These are phyloP conservation scores for Drosophila setifemur DNA, from an alignment of 1,140 invertebrate genomes.

Conservation along the genomic window DNA sequence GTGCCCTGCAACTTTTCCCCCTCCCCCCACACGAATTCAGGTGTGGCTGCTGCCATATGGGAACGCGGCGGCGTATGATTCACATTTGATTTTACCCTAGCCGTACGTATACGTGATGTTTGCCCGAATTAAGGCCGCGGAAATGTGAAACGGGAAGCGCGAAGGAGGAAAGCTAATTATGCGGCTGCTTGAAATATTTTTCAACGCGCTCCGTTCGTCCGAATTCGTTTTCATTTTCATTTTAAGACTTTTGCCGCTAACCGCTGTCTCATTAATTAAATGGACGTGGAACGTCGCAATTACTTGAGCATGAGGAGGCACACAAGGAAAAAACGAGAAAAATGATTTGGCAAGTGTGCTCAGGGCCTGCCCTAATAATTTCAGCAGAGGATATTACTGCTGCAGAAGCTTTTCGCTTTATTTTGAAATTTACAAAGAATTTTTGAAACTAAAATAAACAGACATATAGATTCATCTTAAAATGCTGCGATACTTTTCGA, in stretches of 20 bases:
- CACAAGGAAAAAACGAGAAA: not conserved
- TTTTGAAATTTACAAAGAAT: not conserved
- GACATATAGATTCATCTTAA: not conserved
- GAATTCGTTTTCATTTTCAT: slow-evolving; percentile 16
- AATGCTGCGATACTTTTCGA: not conserved
- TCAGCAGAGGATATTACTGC: not conserved
- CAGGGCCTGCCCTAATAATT: slow-evolving; percentile 51
- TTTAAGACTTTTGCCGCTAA: slow-evolving; percentile 33
- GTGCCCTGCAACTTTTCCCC: not conserved
- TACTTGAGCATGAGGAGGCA: slow-evolving; percentile 9
- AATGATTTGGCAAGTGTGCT: slow-evolving; percentile 40
- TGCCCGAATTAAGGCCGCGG: slow-evolving; percentile 8
- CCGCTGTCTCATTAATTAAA: slow-evolving; percentile 74
- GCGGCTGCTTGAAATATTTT: slow-evolving; percentile 67
- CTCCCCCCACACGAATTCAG: slow-evolving; percentile 9
- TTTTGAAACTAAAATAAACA: slow-evolving; percentile 1
- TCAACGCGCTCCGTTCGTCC: slow-evolving; percentile 28
- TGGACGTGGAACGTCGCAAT: slow-evolving; percentile 41
- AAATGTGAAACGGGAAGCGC: slow-evolving; percentile 11
- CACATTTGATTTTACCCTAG: slow-evolving; percentile 52
- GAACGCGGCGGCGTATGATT: slow-evolving; percentile 75
- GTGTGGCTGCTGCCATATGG: slow-evolving; percentile 39
- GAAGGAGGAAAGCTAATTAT: slow-evolving; percentile 62
- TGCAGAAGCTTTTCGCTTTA: not conserved
- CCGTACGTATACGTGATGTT: slow-evolving; percentile 58